Base-by-base conservation (phyloP, 2,888 invertebrate genomes). In the Automeris io region DNA sequence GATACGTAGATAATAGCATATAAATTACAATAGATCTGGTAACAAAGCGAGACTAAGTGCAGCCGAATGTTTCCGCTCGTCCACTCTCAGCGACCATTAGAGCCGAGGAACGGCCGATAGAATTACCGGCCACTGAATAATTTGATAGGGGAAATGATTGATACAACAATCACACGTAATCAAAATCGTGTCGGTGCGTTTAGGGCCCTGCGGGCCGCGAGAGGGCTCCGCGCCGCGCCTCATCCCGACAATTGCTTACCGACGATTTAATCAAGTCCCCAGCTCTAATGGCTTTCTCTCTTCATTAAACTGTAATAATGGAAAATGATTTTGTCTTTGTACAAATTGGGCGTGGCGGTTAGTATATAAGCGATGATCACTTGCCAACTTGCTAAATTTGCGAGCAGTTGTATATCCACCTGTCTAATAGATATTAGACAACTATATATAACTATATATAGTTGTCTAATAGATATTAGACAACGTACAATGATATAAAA, bases 101-200 rank as follows among this genome's bases (percentile, higher is more conserved):
- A 59, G 45, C 40, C 48, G 43, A 49, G 54, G 67, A 65, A 62
- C 57, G 65, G 70, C 70, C 75, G 75, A 80, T 81, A 79, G 67
- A 81, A 83, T 82, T 79, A 82, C 80, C 66, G 67, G 65, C 82
- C 79, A 78, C 82, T 77, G 81, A 82, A 85, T 85, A 79, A 85
- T 83, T 83, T 83, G 80, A 81, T 83, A 79, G 74, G 70, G 74
- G 78, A 82, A 80, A 85, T 85, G 85, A 85, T 85, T 85, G 83
- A 85, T 85, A 82, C 80, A 79, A 82, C 81, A 76, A 83, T 81
- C 83, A 75, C 70, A 70, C 71, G 72, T 83, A 83, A 82, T 82
- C 76, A 79, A 70, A 82, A 75, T 82, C 83, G 85, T 83, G 85
- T 72, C 66, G 70, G 70, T 61, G 63, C 80, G 75, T 83, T 85